Conservation (phyloP, 2,113 vertebrate species). For the Spermophilus dauricus region DNA sequence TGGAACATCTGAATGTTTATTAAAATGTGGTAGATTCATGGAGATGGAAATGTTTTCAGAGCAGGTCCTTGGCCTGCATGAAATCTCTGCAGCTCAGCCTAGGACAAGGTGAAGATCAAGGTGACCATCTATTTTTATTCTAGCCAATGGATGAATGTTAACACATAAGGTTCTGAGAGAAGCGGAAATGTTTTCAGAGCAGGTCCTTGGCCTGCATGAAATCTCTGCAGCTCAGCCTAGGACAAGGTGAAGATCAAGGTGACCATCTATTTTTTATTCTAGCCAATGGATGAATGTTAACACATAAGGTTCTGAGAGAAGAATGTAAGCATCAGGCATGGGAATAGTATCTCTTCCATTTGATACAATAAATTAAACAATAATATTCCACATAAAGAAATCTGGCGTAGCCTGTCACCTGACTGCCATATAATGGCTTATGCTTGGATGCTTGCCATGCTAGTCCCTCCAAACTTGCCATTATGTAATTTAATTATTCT, state of each 20-base stretch:
- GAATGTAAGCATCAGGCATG: not conserved
- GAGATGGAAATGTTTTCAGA: not conserved
- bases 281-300: rapidly evolving
- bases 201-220: rapidly evolving
- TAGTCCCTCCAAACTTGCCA: rapidly evolving
- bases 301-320: not conserved
- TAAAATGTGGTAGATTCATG: rapidly evolving
- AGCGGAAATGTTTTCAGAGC: not conserved
- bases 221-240: no score
- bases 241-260: not conserved
- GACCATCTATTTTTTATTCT: not conserved
- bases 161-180: not conserved
- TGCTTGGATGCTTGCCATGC: rapidly evolving
- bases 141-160: rapidly evolving
- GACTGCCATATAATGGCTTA: no score
- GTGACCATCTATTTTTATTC: not conserved
- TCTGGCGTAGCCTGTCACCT: rapidly evolving
- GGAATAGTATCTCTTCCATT: no score
- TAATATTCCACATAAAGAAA: not conserved
- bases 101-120: not conserved
- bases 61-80: rapidly evolving
- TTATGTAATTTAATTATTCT: no score
- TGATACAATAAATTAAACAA: not conserved
- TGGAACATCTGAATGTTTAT: not conserved
- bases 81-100: no score